Percentiles rank a stretch among this genome's conserved stretches.
Conservation (phyloP, 2,888 invertebrate species). For the Drosophila niveifrons region DNA sequence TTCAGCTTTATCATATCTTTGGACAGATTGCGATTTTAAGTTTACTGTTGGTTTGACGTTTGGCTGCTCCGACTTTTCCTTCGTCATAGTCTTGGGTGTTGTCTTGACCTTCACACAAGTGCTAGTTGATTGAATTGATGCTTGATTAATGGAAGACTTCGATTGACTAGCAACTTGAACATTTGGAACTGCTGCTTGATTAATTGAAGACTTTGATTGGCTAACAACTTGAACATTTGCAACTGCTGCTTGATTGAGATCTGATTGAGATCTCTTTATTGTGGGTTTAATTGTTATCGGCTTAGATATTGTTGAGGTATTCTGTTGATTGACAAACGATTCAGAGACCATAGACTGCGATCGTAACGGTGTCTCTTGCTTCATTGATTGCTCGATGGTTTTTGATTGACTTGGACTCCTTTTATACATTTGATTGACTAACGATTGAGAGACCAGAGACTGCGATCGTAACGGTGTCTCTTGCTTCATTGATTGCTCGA, state of each 20-base stretch:
- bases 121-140: neutral
- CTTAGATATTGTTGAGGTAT: too few relatives aligned
- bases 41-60: neutral
- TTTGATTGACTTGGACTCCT: neutral
- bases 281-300: too few relatives aligned
- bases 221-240: neutral
- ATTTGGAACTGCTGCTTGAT: neutral
- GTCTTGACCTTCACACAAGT: neutral
- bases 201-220: neutral
- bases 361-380: too few relatives aligned
- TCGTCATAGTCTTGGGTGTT: neutral
- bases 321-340: neutral
- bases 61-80: neutral
- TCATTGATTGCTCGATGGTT: neutral
- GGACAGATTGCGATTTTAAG: neutral
- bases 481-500: neutral
- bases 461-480: too few relatives aligned
- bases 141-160: neutral
- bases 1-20: neutral
- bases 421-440: neutral
- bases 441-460: neutral
- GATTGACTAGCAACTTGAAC: neutral
- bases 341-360: neutral
- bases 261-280: neutral
- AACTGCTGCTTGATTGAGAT: neutral